Evolutionary conservation across 2,888 invertebrate genomes (phyloP).

Genomic region (Lithophane ornitopus): DNA sequence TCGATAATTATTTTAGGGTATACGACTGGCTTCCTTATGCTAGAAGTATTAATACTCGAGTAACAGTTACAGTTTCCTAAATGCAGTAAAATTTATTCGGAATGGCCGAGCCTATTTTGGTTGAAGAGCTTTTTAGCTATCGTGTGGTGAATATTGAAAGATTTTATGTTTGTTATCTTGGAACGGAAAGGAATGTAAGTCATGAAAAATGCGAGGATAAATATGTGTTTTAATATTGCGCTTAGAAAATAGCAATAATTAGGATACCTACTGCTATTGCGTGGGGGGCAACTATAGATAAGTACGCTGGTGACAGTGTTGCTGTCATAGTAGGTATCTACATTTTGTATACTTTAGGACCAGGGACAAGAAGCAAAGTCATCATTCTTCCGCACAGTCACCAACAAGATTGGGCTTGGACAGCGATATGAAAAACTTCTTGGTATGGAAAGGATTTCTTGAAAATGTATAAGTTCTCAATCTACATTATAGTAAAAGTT

Average conservation of each 20-base stretch:
- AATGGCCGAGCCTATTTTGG: conserved; percentile 16
- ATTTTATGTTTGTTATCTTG: neutral
- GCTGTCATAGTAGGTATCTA: neutral
- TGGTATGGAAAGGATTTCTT: neutral
- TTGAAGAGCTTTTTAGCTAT: conserved; percentile 36
- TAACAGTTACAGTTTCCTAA: conserved; percentile 23
- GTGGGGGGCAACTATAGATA: neutral
- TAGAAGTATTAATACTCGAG: conserved; percentile 24
- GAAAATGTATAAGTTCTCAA: neutral
- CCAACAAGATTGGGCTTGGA: too few relatives aligned
- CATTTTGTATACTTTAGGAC: neutral
- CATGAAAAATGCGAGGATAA: neutral
- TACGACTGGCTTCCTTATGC: conserved; percentile 29
- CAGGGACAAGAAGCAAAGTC: neutral
- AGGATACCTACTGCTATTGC: neutral
- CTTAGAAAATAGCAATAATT: neutral
- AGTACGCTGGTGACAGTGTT: neutral
- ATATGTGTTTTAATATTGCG: neutral
- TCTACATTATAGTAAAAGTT: neutral
- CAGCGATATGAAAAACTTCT: neutral
- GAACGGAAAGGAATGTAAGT: neutral
- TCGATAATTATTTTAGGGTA: conserved; percentile 69
- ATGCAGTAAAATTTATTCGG: conserved; percentile 32
- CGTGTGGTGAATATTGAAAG: conserved; percentile 8
- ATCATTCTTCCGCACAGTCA: too few relatives aligned